Evolutionary conservation across 2,113 vertebrate species (phyloP), one percentile per base, ranked within the genome.

Genomic region (Phylloscopus trochilus): DNA sequence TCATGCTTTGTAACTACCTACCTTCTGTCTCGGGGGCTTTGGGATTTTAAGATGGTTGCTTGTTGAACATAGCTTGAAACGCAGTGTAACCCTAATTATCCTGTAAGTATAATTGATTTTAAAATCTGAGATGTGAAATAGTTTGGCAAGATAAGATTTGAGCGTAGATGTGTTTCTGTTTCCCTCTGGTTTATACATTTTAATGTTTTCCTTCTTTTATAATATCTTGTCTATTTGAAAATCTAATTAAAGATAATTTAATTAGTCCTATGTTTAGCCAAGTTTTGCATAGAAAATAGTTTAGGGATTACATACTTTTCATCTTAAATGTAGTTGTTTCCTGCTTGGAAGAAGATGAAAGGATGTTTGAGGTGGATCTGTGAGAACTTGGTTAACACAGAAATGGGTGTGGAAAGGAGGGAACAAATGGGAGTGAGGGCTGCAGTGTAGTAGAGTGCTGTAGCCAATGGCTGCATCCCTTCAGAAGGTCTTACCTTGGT

Each of bases 311-410:
- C 68, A 20, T 88, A n/a, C 59, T 88, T 88, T 35, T 90, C 55
- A 92, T 94, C 72, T 83, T 74, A 88, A 83, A 80, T 46, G 5
- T 90, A 44, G 53, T 90, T 79, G 46, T 94, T 96, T 96, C 95
- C 96, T 94, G 15, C 70, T 91, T 96, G 95, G 95, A 95, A 80
- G 90, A 90, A 69, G 72, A 95, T 94, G 41, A 96, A 94, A 93
- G 55, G 35, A 20, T 2, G 6, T 62, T 94, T 83, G 79, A 80
- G 88, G 68, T 93, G 53, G 62, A 72, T 96, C 82, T 95, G 67
- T 96, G 93, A 94, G 95, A 96, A 93, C 92, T 64, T 79, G 10
- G 44, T 93, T 88, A 92, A 76, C 7, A 15, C 28, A 62, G 63
- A 64, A 80, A 21, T 53, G 75, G 37, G 30, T 46, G 59, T 51